A percentile compares a stretch with the other conserved stretches of the same genome.
phyloP scores from a whole-genome alignment of 1,140 invertebrate genomes.

The Meteorus sp. region DNA sequence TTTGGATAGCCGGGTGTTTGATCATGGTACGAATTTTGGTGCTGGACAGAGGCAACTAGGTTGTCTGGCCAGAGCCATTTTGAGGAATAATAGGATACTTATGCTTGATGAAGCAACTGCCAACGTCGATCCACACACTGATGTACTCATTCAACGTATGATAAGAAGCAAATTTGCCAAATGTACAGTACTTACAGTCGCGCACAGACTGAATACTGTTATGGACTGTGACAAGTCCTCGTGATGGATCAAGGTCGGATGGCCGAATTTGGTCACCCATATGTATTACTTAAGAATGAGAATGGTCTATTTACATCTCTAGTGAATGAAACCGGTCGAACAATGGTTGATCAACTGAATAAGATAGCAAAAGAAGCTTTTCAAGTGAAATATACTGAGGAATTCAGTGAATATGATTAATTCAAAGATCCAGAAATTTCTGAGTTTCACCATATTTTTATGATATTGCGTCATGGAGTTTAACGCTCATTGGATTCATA shows the following conservation, averaged over 20 bases:
- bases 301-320: slow-evolving; percentile 66
- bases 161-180: slow-evolving; percentile 57
- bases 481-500: too few species aligned
- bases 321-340: slow-evolving; percentile 66
- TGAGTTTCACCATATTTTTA: too few species aligned
- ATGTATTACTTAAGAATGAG: slow-evolving; percentile 59
- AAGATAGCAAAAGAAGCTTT: slow-evolving; percentile 50
- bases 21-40: slow-evolving; percentile 70
- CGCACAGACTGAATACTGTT: slow-evolving; percentile 65
- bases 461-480: too few species aligned
- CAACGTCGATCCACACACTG: slow-evolving; percentile 69
- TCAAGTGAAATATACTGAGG: too few species aligned
- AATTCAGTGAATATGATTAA: too few species aligned
- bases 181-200: slow-evolving; percentile 68
- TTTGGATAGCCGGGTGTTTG: slow-evolving; percentile 60
- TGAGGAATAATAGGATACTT: slow-evolving; percentile 68
- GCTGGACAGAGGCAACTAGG: slow-evolving; percentile 73
- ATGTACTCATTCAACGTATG: slow-evolving; percentile 57
- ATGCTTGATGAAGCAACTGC: slow-evolving; percentile 81
- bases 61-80: slow-evolving; percentile 69
- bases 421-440: too few species aligned
- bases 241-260: slow-evolving; percentile 64
- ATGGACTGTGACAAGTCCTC: slow-evolving; percentile 65
- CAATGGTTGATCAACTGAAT: slow-evolving; percentile 57
- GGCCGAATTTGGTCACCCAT: slow-evolving; percentile 65